Evolutionary conservation across 2,888 invertebrate genomes (phyloP), one percentile per base, ranked within the genome.

Genomic region (Amiota mariae): DNA sequence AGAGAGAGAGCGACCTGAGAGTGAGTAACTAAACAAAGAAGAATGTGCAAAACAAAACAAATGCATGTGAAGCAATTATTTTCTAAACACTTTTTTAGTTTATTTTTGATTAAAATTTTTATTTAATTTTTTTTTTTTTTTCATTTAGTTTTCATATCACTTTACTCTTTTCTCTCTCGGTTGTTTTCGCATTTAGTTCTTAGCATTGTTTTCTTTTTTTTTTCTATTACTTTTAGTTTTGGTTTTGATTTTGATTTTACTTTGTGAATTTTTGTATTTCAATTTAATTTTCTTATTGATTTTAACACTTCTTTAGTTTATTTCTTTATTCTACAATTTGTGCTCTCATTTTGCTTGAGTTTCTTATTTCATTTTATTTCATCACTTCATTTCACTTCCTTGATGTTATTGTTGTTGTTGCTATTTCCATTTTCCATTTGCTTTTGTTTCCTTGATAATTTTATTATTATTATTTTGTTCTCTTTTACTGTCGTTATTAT

Each of bases 351-450:
- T 73, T 12, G 36, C 13, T 20, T 18, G 54, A 46, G 36, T 57
- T 59, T 59, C 46, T 85, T 82, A 83, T 83, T 83, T n/a, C n/a
- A n/a, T n/a, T 81, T 85, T 70, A 71, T 72, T 74, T 24, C 75
- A 73, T 49, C 56, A 59, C 49, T 71, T 54, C 18, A 57, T 68
- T 24, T 64, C 67, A 36, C 24, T 24, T 20, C 24, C 24, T 70
- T n/a, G 20, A 24, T 57, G 15, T 36, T 46, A 18, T 46, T 57
- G 18, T 48, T 76, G 76, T 74, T 51, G 70, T 72, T 63, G 74
- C 70, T 74, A 49, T 59, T 71, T 66, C 61, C 54, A 61, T 72
- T 63, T 54, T 24, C 20, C 57, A 64, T 71, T 66, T 54, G 70
- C 47, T 15, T 59, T 59, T 59, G 11, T 59, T 15, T 59, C 20